phyloP scores from a whole-genome alignment of 2,888 invertebrate genomes.

The Chloroclysta siterata region DNA sequence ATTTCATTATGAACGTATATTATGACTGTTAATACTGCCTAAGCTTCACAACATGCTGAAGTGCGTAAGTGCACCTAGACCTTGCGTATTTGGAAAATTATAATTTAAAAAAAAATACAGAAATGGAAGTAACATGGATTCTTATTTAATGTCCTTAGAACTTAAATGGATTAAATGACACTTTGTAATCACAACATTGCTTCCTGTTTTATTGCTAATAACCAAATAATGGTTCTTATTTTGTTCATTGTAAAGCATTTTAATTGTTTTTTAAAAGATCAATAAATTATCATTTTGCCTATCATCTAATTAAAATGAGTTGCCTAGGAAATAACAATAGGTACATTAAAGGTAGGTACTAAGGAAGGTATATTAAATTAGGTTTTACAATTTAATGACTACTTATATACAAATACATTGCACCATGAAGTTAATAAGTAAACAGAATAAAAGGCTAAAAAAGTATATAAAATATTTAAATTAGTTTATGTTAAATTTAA shows the following conservation, averaged over 20 bases:
- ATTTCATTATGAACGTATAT: neutral
- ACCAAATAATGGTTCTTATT: neutral
- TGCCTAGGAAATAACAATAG: conserved; percentile 8
- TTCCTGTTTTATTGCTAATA: conserved; percentile 1
- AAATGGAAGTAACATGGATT: conserved; percentile 21
- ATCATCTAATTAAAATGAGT: conserved; percentile 8
- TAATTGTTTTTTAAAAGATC: neutral
- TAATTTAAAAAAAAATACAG: conserved; percentile 4
- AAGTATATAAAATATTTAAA: conserved; percentile 4
- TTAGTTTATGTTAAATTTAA: neutral
- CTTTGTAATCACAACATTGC: conserved; percentile 17
- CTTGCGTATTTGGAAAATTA: no score
- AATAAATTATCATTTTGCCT: conserved; percentile 1
- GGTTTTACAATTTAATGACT: conserved; percentile 38
- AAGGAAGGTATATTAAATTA: conserved; percentile 5
- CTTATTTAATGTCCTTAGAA: conserved; percentile 8
- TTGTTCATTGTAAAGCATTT: neutral
- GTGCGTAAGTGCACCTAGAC: no score
- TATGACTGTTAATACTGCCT: no score
- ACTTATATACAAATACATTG: conserved; percentile 22
- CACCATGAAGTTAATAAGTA: conserved; percentile 14
- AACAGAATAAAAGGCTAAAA: neutral
- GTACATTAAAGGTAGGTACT: neutral
- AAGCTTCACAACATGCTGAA: no score
- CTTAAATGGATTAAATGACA: conserved; percentile 18